Evolutionary conservation across 2,888 invertebrate genomes (phyloP).

Genomic region (Coremacera marginata): DNA sequence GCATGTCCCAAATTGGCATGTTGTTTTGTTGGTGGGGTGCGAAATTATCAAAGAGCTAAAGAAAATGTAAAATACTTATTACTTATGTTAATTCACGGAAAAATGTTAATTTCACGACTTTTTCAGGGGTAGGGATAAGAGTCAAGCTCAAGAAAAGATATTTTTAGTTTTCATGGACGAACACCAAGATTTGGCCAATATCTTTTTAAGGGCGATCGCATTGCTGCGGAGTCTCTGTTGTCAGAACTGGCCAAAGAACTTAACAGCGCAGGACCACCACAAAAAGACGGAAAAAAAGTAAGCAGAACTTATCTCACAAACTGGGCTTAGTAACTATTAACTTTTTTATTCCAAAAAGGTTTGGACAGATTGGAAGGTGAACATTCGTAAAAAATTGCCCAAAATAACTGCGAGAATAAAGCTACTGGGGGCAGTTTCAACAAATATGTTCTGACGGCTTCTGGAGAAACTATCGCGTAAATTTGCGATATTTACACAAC

Average conservation of each 20-base stretch:
- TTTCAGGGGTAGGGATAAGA: background rate
- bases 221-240: background rate
- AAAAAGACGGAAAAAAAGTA: background rate
- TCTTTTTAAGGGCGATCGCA: background rate
- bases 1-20: too few relatives aligned
- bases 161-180: background rate
- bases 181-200: background rate
- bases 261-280: background rate
- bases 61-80: background rate
- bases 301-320: background rate
- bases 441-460: too few relatives aligned
- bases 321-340: background rate
- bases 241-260: background rate
- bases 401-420: too few relatives aligned
- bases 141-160: background rate
- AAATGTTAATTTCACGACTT: background rate
- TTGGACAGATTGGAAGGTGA: background rate
- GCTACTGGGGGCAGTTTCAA: too few relatives aligned
- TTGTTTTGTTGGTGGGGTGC: background rate
- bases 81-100: too few relatives aligned
- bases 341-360: background rate
- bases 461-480: background rate
- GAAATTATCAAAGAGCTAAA: background rate
- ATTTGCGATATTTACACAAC: background rate
- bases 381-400: background rate